Base-by-base conservation (phyloP, 1,140 invertebrate genomes). In the Tetranychus urticae region DNA sequence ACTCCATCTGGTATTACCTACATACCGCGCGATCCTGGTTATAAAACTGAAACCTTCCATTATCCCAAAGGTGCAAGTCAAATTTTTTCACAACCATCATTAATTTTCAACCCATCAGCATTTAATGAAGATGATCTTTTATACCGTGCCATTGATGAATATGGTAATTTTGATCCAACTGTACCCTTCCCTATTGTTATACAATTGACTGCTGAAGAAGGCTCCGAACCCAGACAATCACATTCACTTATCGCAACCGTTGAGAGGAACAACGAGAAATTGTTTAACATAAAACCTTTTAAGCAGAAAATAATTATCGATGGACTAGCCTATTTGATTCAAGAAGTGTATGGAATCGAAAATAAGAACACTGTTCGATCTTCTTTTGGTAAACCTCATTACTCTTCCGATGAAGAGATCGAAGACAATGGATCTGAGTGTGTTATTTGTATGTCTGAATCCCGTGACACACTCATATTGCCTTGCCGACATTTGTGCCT, bases 291-390 rank as follows among this genome's bases (percentile, higher is more conserved):
- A 45, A 96, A 97, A 73, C 88, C 93, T 1, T 76, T 98, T 1
- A 98, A 98, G 75, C 94, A 99, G 72, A 98, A 98, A 71, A 77
- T 97, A 45, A 96, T 90, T 74, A 88, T 97, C 1, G 92, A 98
- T 76, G 94, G 94, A 0, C 78, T 99, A 10, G 87, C 86, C 70
- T 99, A 97, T 72, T 76, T 98, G 42, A 74, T 98, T 45, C 94
- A 98, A 76, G 96, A 99, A 77, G 96, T 99, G 67, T 99, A 98
- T 74, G 94, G 96, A 12, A 97, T 99, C 70, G 96, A 99, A 76
- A 98, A 99, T 73, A 98, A 98, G 74, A 87, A 85, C 70, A 78
- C 80, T 48, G 10, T 42, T 10, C 39, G 10, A 0, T 42, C 39
- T 6, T 12, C 31, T 13, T 34, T 35, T 14, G 56, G 39, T 33